These are phyloP conservation scores for Galaxea fascicularis DNA, from an alignment of 92 coral and sea anemone species.

Conservation along the genomic window DNA sequence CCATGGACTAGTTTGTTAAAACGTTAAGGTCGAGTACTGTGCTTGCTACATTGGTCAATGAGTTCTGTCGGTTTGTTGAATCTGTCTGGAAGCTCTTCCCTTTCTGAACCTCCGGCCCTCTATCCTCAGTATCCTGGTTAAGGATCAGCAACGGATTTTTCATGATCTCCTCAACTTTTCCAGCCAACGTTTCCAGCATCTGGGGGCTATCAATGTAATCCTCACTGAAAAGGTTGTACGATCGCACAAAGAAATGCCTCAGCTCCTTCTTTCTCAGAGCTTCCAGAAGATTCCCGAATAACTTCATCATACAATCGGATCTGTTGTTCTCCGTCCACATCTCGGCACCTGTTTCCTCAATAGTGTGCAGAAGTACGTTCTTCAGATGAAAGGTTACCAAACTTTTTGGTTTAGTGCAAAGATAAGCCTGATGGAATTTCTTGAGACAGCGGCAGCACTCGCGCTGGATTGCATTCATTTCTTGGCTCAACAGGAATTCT, in stretches of 20 bases:
- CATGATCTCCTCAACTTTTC: constrained; percentile 61
- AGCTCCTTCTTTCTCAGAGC: constrained; percentile 58
- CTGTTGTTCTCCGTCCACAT: constrained; percentile 70
- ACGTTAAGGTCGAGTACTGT: too few relatives aligned
- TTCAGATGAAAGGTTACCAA: constrained; percentile 72
- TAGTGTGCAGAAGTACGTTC: constrained; percentile 66
- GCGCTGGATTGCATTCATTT: constrained; percentile 66
- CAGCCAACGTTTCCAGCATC: constrained; percentile 45
- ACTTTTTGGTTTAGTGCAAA: constrained; percentile 46
- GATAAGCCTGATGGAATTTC: constrained; percentile 53
- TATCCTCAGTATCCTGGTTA: too few relatives aligned
- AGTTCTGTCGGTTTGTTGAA: too few relatives aligned
- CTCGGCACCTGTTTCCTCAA: constrained; percentile 54
- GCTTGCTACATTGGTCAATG: too few relatives aligned
- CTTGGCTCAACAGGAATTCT: constrained; percentile 69
- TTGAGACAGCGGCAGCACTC: constrained; percentile 81
- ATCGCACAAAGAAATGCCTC: constrained; percentile 71
- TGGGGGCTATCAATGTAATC: constrained; percentile 57
- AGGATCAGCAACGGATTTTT: constrained; percentile 55
- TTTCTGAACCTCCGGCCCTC: too few relatives aligned
- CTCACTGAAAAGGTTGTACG: constrained; percentile 66
- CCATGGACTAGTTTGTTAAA: too few relatives aligned
- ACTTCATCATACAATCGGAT: constrained; percentile 69
- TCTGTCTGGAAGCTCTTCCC: too few relatives aligned
- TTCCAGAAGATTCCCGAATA: constrained; percentile 54